These are phyloP conservation scores for Meta bourneti DNA, from an alignment of 2,888 invertebrate species.

Conservation along the genomic window DNA sequence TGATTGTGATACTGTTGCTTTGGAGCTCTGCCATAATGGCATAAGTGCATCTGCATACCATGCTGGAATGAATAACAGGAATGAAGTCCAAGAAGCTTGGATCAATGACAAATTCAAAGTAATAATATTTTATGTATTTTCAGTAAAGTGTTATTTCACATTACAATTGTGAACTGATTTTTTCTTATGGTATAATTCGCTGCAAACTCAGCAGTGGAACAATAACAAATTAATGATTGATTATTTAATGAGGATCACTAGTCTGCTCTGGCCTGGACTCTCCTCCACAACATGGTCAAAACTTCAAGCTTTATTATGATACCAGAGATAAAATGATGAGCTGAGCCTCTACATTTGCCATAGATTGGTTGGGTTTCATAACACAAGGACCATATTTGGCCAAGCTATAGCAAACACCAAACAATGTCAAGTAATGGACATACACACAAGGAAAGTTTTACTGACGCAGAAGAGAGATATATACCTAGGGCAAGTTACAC, in stretches of 20 bases:
- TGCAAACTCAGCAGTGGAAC: background rate
- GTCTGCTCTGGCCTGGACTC: background rate
- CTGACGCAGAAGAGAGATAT: too few relatives aligned
- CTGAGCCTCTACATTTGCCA: too few relatives aligned
- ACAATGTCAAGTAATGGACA: too few relatives aligned
- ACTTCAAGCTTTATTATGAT: too few relatives aligned
- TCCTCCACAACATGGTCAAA: too few relatives aligned
- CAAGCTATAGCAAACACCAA: too few relatives aligned
- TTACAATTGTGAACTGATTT: background rate
- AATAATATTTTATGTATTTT: conserved; percentile 78
- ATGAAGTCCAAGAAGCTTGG: conserved; percentile 91
- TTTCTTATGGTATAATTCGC: background rate
- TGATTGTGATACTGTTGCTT: conserved; percentile 91
- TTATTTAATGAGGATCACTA: background rate
- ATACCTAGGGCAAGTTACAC: too few relatives aligned
- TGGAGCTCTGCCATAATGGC: conserved; percentile 81
- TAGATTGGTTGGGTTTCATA: too few relatives aligned
- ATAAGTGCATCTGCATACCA: conserved; percentile 91
- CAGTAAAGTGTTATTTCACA: background rate
- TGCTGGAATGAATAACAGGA: conserved; percentile 90
- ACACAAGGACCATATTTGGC: too few relatives aligned
- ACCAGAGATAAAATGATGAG: too few relatives aligned
- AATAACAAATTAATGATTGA: background rate
- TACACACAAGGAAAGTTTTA: too few relatives aligned
- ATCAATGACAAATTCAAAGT: conserved; percentile 88